A percentile compares a stretch with the other conserved stretches of the same genome.
These are phyloP conservation scores for Venustaconcha ellipsiformis DNA, from an alignment of 1,140 invertebrate genomes.

Conservation along the genomic window DNA sequence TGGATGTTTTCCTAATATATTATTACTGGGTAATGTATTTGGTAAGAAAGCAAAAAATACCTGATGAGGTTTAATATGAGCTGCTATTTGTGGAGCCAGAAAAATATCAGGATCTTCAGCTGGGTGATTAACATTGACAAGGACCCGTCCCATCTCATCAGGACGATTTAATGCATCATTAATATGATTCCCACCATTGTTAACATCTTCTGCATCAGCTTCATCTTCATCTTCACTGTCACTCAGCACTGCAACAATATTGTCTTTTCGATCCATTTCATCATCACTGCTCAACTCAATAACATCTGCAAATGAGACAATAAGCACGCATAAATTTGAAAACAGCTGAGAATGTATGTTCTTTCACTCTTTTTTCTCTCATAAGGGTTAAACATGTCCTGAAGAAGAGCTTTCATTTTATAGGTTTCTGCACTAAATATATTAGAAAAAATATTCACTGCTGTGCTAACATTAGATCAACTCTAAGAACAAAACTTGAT, in stretches of 20 bases:
- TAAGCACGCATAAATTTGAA: background rate
- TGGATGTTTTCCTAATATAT: background rate
- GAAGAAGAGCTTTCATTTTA: background rate
- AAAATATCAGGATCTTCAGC: slow-evolving; percentile 93
- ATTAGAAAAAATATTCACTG: background rate
- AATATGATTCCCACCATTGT: slow-evolving; percentile 69
- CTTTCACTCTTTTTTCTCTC: background rate
- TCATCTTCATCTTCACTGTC: slow-evolving; percentile 55
- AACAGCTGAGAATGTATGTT: background rate
- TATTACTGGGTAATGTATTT: background rate
- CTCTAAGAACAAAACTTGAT: too few species aligned
- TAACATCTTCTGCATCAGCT: slow-evolving; percentile 76
- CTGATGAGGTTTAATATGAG: slow-evolving; percentile 96
- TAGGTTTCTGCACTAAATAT: too few species aligned
- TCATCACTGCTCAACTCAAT: slow-evolving; percentile 70
- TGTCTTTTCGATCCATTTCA: slow-evolving; percentile 29
- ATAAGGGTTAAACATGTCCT: background rate
- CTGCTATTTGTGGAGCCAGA: slow-evolving; percentile 91
- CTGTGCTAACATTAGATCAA: too few species aligned
- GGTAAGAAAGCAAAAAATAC: slow-evolving; percentile 54
- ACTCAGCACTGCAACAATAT: slow-evolving; percentile 55
- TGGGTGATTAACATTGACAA: slow-evolving; percentile 97
- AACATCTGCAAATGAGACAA: slow-evolving; percentile 27
- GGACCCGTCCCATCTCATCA: slow-evolving; percentile 90
- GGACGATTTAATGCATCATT: slow-evolving; percentile 86